Evolutionary conservation across 2,113 vertebrate genomes (phyloP), one percentile per base, ranked within the genome.

Genomic region (Psilopsiagon aurifrons): DNA sequence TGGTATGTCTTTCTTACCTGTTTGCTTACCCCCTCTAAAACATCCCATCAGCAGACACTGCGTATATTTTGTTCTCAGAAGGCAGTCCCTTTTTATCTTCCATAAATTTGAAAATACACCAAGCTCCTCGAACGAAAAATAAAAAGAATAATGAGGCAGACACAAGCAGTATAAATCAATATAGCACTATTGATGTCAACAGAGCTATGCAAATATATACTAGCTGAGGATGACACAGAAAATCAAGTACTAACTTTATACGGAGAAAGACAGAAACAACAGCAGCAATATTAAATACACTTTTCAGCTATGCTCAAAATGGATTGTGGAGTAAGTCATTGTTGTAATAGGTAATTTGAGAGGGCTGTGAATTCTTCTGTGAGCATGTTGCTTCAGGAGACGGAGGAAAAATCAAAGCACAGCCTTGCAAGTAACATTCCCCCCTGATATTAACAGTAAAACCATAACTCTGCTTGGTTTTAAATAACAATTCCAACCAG

Each of bases 181-280:
- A 89, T 39, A 93, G 54, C 62, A 62, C 67, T 87, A 63, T 13
- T 94, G 88, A 92, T 89, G 88, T 83, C 92, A 94, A 73, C 86
- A 79, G 82, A 90, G 74, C 77, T 89, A 96, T 96, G 96, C 94
- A 96, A 96, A 96, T 92, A 79, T 16, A 85, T 49, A 62, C 77
- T 78, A 47, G 37, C 77, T 86, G 83, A 85, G 94, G 86, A 76
- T 89, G 91, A 82, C 90, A 95, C 88, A 86, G 88, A 94, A 93
- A 95, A 95, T 79, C 90, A 94, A 94, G 81, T 67, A 62, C 70
- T 97, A 92, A 94, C 91, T 96, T 95, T 82, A 84, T 84, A 94
- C 13, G 4, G 88, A 74, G 78, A 52, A 64, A 92, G 83, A 88
- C 35, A 91, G 95, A 92, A 96, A 94, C 81, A 88, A 92, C 69